phyloP scores from a whole-genome alignment of 2,113 vertebrate genomes.

The Dinomys branickii region DNA sequence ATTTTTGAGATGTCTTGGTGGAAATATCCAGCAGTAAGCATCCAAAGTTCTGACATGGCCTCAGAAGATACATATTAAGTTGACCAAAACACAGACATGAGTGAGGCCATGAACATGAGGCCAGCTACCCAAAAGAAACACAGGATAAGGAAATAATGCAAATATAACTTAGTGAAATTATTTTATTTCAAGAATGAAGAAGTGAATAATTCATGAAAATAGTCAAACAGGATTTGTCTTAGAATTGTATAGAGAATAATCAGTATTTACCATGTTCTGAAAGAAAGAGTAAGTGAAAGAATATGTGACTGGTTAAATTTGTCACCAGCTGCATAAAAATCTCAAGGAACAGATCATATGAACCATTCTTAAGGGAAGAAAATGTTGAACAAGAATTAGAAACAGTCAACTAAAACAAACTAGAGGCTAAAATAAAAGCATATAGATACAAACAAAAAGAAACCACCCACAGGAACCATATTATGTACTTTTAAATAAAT shows the following conservation, averaged over 20 bases:
- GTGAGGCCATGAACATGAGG: neutral
- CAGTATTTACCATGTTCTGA: neutral
- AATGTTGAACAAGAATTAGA: neutral
- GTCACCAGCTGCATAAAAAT: neutral
- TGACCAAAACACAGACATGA: neutral
- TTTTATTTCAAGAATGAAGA: neutral
- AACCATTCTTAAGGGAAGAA: neutral
- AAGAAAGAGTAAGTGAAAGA: neutral
- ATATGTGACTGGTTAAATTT: neutral
- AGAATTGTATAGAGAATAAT: neutral
- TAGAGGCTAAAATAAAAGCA: neutral
- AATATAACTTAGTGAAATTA: neutral
- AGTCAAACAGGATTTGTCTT: neutral
- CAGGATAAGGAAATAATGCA: neutral
- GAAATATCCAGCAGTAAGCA: neutral
- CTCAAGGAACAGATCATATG: neutral
- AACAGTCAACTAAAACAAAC: neutral
- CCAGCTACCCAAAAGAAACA: neutral
- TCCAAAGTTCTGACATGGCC: neutral
- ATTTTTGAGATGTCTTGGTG: neutral
- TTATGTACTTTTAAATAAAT: neutral
- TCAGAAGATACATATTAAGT: neutral
- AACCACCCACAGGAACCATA: neutral
- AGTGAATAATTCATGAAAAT: neutral
- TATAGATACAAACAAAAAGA: slow-evolving; percentile 5